A percentile compares a stretch with the other conserved stretches of the same genome.
phyloP scores from a whole-genome alignment of 2,797 vertebrate genomes.

The Hypotaenidia philippensis region DNA sequence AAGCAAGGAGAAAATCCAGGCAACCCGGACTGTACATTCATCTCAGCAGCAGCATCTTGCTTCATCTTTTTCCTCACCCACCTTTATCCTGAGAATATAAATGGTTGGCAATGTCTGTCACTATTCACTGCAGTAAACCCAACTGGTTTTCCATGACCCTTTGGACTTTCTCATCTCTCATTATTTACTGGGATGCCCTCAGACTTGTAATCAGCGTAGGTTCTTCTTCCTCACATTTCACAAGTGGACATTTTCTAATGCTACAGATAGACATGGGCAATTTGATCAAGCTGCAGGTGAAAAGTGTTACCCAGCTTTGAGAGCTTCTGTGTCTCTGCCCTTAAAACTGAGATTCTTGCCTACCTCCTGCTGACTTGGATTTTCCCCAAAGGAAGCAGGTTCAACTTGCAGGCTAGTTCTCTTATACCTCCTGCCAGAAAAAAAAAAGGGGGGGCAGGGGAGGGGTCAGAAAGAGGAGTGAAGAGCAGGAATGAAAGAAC shows the following conservation, averaged over 20 bases:
- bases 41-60: neutral
- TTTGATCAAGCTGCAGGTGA: neutral
- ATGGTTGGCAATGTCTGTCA: neutral
- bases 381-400: neutral
- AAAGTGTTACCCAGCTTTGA: neutral
- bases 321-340: neutral
- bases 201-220: neutral
- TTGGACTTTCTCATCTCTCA: neutral
- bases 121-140: neutral
- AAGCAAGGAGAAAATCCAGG: neutral
- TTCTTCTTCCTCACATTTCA: neutral
- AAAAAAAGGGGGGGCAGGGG: neutral
- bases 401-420: neutral
- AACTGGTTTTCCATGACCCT: neutral
- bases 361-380: neutral
- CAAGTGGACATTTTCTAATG: neutral
- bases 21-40: neutral
- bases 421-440: neutral
- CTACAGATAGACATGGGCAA: neutral
- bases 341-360: neutral
- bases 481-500: neutral
- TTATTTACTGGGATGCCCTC: neutral
- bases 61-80: neutral
- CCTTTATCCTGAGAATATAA: neutral
- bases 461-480: neutral